These are phyloP conservation scores for Uropetala carovei DNA, from an alignment of 2,888 invertebrate genomes.

Conservation along the genomic window DNA sequence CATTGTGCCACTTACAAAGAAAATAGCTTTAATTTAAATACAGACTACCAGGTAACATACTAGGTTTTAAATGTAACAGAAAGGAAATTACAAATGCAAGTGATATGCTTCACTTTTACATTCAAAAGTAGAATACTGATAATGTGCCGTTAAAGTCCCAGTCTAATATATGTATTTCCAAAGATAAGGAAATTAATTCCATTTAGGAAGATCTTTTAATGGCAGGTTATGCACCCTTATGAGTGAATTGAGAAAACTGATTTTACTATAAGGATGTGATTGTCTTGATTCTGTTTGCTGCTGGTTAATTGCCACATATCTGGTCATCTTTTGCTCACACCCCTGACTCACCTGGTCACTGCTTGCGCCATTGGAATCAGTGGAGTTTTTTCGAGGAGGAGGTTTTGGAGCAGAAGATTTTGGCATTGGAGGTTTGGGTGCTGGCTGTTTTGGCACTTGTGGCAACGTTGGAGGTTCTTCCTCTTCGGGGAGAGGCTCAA, in stretches of 20 bases:
- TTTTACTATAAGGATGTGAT: not conserved
- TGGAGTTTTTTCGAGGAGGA: slow-evolving; percentile 75
- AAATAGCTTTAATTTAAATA: no score
- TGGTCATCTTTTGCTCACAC: not conserved
- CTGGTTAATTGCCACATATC: not conserved
- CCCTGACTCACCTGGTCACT: slow-evolving; percentile 58
- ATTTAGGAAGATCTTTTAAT: not conserved
- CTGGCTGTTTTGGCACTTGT: slow-evolving; percentile 30
- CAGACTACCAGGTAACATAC: no score
- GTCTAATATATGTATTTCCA: no score
- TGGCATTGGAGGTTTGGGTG: slow-evolving; percentile 53
- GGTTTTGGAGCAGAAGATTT: slow-evolving; percentile 70
- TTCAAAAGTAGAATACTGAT: no score
- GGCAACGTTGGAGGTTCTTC: slow-evolving; percentile 76
- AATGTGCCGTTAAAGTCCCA: no score
- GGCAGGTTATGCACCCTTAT: not conserved
- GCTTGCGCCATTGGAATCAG: slow-evolving; percentile 72
- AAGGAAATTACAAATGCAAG: no score
- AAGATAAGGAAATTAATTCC: not conserved
- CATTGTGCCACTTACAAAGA: no score
- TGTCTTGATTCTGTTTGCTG: not conserved
- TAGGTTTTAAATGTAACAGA: no score
- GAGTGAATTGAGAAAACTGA: not conserved
- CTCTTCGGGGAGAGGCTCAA: slow-evolving; percentile 90
- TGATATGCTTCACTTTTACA: no score